Base-by-base conservation (phyloP, 2,888 invertebrate genomes). In the Pseudanteris insignis region DNA sequence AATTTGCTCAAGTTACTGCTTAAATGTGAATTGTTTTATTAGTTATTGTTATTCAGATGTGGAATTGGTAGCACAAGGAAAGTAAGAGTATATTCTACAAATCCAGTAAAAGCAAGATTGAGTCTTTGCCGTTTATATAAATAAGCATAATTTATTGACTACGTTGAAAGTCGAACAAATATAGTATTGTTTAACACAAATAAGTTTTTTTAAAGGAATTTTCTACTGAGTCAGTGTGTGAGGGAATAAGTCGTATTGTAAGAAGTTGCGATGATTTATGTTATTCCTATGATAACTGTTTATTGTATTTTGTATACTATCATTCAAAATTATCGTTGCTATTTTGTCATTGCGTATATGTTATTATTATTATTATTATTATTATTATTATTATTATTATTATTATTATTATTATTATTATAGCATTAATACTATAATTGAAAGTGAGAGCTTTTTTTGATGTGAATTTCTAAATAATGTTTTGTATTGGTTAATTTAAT, bases 71-170 rank as follows among this genome's bases (percentile, higher is more conserved):
- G 55, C 63, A 47, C 51, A 26, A 44, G 46, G 40, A 34, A 51
- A 54, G 54, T 51, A 55, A 8, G 47, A 63, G 32, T 57, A 61
- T 65, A 63, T 63, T 65, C 73, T 74, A 69, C 74, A 75, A 74
- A 74, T 74, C 69, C 73, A 74, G 73, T 70, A 73, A 71, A 68
- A 74, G 70, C 69, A 59, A 63, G 50, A 63, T 63, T 63, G 67
- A 69, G 69, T 69, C 70, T 71, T 72, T 67, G 70, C 70, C 70
- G 69, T 70, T 70, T 68, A 69, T 70, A 63, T 67, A 71, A 70
- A 70, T 73, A 73, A 72, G 69, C 63, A 76, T 75, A 70, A 72
- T 75, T 76, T 76, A 74, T 75, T 71, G 70, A 70, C 71, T 76
- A 72, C 70, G 70, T 71, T 72, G 66, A 70, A 73, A 74, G 70